Evolutionary conservation across 1,140 invertebrate species (phyloP).

Genomic region (Drosophila dunni): DNA sequence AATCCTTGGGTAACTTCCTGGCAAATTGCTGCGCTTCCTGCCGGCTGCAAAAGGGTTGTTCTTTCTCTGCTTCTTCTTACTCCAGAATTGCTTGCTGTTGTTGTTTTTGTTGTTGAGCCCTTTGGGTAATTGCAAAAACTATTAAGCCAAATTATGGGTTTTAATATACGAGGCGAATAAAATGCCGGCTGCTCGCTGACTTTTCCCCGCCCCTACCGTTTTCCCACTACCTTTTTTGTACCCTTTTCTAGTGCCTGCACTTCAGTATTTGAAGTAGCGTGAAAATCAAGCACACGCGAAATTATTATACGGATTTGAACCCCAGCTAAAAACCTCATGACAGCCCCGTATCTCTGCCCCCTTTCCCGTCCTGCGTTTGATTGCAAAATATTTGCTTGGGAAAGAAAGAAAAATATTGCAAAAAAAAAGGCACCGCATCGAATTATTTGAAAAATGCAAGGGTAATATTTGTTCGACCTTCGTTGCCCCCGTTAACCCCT

Average conservation of each 20-base stretch:
- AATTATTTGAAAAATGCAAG: conserved; percentile 67
- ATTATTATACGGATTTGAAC: conserved; percentile 78
- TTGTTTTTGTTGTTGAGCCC: conserved; percentile 45
- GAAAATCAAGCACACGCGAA: conserved; percentile 79
- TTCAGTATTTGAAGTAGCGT: conserved; percentile 73
- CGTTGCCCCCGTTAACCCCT: conserved; percentile 2
- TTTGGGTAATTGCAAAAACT: conserved; percentile 80
- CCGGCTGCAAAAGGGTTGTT: conserved; percentile 27
- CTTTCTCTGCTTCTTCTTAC: conserved; percentile 1
- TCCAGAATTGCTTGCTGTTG: background rate
- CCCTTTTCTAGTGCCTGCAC: conserved; percentile 39
- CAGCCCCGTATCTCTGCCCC: background rate
- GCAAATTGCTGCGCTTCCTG: conserved; percentile 17
- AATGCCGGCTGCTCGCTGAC: conserved; percentile 49
- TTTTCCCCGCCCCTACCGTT: conserved; percentile 11
- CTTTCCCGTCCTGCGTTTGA: conserved; percentile 30
- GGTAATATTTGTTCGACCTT: conserved; percentile 70
- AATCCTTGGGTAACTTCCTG: conserved; percentile 12
- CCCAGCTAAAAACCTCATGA: conserved; percentile 6
- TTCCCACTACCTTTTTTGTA: background rate
- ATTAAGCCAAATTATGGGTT: conserved; percentile 83
- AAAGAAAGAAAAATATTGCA: background rate
- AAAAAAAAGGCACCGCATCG: conserved; percentile 30
- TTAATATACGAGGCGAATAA: conserved; percentile 67
- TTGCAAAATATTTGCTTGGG: conserved; percentile 68